Conservation (phyloP, 2,888 invertebrate species). For the Apomyelois bistriatella region DNA sequence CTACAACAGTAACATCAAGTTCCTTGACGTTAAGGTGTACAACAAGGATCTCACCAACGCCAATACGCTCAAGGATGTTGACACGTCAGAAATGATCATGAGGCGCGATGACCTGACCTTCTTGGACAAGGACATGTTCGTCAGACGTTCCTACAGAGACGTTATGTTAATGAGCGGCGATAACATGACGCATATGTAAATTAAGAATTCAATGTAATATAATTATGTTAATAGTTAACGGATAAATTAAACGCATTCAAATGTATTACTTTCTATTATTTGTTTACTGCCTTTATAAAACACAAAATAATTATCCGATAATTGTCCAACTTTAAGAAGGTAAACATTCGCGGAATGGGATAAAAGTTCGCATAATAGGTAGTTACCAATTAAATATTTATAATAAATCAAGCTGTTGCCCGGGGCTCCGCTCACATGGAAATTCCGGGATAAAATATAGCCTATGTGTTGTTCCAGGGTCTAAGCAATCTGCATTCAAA, state of each 20-base stretch:
- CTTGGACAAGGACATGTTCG: constrained; percentile 59
- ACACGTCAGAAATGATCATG: constrained; percentile 62
- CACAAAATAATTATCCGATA: no score
- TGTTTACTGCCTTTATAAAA: not conserved
- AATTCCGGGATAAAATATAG: no score
- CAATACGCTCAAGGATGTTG: constrained; percentile 56
- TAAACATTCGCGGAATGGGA: no score
- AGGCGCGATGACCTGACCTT: constrained; percentile 66
- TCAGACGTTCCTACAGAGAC: constrained; percentile 58
- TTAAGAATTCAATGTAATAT: constrained; percentile 11
- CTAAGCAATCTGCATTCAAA: no score
- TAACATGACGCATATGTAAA: constrained; percentile 56
- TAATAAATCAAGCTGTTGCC: no score
- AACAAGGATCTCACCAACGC: constrained; percentile 72
- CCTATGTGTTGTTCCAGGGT: no score
- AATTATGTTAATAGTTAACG: constrained; percentile 1
- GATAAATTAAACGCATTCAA: not conserved
- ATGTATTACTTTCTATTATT: not conserved
- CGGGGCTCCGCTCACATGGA: no score
- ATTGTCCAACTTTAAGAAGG: no score
- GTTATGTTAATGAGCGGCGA: constrained; percentile 63
- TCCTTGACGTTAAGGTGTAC: constrained; percentile 82
- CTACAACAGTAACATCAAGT: constrained; percentile 83
- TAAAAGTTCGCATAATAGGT: no score
- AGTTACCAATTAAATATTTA: no score